phyloP scores from a whole-genome alignment of 2,113 vertebrate species.

The Nesogale talazaci region DNA sequence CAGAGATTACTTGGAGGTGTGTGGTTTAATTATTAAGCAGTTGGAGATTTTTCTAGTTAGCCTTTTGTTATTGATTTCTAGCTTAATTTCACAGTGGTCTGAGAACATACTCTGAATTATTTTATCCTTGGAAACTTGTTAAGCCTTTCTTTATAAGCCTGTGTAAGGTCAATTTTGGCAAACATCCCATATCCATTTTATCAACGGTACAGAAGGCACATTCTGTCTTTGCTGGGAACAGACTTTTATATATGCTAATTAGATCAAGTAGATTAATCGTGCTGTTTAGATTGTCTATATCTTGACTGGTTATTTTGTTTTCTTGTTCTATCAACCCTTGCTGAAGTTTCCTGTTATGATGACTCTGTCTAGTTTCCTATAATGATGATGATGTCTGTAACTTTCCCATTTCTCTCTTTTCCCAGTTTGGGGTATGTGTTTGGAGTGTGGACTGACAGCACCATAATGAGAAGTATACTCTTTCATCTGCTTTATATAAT shows the following conservation, averaged over 20 bases:
- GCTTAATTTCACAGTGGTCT: constrained; percentile 26
- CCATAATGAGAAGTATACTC: background rate
- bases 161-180: background rate
- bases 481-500: background rate
- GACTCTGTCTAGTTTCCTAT: too few relatives aligned
- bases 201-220: background rate
- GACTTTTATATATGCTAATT: background rate
- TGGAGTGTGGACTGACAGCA: background rate
- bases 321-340: background rate
- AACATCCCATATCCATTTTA: background rate
- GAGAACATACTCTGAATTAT: background rate
- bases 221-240: background rate
- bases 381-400: background rate
- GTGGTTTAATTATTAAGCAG: constrained; percentile 37
- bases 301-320: background rate
- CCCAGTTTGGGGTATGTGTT: background rate
- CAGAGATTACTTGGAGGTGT: background rate
- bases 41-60: constrained; percentile 14
- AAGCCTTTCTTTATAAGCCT: background rate
- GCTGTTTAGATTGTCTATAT: background rate
- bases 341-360: background rate
- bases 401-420: background rate
- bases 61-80: constrained; percentile 39
- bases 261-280: background rate
- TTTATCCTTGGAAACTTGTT: background rate